A percentile compares a stretch with the other conserved stretches of the same genome.
Evolutionary conservation across 1,140 invertebrate species (phyloP).

Genomic region (Argopecten irradians): DNA sequence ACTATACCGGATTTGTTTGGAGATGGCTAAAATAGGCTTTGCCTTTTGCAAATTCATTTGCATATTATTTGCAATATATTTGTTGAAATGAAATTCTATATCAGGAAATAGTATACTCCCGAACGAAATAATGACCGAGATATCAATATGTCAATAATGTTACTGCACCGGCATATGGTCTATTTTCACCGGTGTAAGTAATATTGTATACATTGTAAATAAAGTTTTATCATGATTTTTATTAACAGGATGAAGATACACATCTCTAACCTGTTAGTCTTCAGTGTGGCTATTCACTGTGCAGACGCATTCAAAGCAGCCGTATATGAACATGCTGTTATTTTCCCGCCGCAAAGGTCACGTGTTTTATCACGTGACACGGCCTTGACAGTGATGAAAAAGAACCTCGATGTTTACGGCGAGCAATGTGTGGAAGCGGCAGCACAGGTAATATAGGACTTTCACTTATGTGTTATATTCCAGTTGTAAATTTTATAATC

Average conservation of each 20-base stretch:
- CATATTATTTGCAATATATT: background rate
- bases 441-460: constrained; percentile 26
- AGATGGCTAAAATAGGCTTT: no score
- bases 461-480: no score
- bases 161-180: no score
- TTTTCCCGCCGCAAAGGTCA: constrained; percentile 19
- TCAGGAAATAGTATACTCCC: no score
- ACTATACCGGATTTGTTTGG: no score
- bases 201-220: no score
- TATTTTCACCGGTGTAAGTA: no score
- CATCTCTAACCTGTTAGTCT: background rate
- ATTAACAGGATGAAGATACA: background rate
- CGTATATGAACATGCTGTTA: constrained; percentile 51
- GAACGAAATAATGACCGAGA: no score
- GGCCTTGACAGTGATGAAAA: constrained; percentile 46
- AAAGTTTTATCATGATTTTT: no score
- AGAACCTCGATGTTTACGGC: constrained; percentile 45
- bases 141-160: no score
- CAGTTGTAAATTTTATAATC: no score
- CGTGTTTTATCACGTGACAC: constrained; percentile 37
- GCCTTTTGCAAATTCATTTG: no score
- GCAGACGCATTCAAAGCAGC: constrained; percentile 41
- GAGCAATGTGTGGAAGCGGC: constrained; percentile 35
- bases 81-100: background rate
- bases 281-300: background rate